Evolutionary conservation across 1,140 invertebrate species (phyloP).

Genomic region (Cotesia vestalis): DNA sequence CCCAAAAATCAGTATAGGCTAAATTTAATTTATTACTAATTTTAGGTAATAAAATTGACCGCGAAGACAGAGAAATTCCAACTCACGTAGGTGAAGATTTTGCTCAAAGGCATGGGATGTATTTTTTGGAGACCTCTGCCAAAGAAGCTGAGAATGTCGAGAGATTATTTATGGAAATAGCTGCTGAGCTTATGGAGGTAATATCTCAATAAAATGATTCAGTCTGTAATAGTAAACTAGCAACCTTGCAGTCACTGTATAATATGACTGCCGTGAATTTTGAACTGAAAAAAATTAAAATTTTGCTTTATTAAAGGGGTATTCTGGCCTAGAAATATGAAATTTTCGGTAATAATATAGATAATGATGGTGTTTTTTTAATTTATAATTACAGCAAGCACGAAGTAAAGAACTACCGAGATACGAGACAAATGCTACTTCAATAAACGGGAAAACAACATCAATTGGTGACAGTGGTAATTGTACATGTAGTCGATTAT

Average conservation of each 20-base stretch:
- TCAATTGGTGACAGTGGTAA: constrained; percentile 73
- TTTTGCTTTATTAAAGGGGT: no score
- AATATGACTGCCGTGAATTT: no score
- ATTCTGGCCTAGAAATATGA: no score
- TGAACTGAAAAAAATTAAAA: not conserved
- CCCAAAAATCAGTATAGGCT: no score
- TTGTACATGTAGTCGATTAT: constrained; percentile 68
- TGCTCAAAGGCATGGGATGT: constrained; percentile 94
- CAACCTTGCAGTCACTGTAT: no score
- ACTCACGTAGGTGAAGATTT: constrained; percentile 95
- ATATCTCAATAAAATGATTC: constrained; percentile 28
- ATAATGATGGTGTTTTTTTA: not conserved
- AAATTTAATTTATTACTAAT: not conserved
- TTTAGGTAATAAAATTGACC: constrained; percentile 94
- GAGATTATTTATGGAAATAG: constrained; percentile 94
- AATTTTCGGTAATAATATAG: no score
- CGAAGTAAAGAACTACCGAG: constrained; percentile 79
- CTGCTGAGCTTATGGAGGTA: constrained; percentile 89
- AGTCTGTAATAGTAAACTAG: no score
- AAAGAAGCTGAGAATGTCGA: constrained; percentile 99
- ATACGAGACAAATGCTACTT: constrained; percentile 76
- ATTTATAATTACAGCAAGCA: constrained; percentile 72
- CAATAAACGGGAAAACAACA: constrained; percentile 77
- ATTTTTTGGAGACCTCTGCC: constrained; percentile 97
- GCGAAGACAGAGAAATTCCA: constrained; percentile 94